Percentiles rank a stretch among this genome's conserved stretches.
These are phyloP conservation scores for Cynaeus angustus DNA, from an alignment of 2,888 invertebrate species.

Conservation along the genomic window DNA sequence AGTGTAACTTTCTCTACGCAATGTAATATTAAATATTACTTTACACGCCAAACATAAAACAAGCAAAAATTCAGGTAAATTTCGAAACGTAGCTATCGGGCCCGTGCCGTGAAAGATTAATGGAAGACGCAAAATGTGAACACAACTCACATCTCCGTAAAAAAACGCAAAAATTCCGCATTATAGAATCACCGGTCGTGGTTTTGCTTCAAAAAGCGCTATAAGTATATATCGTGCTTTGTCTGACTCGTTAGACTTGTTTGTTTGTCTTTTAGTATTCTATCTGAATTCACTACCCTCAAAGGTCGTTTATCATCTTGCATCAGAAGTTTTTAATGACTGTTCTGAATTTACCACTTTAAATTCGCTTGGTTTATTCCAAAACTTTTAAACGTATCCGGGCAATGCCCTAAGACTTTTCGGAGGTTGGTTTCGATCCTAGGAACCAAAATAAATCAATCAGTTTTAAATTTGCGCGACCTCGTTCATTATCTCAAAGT, in stretches of 20 bases:
- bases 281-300: constrained; percentile 46
- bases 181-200: constrained; percentile 53
- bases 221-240: constrained; percentile 38
- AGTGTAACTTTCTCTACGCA: too few species aligned
- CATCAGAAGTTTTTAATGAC: constrained; percentile 57
- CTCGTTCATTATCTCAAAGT: too few species aligned
- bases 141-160: constrained; percentile 53
- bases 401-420: too few species aligned
- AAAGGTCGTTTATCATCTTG: constrained; percentile 55
- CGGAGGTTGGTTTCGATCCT: too few species aligned
- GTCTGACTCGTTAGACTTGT: constrained; percentile 46
- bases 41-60: neutral
- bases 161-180: constrained; percentile 44
- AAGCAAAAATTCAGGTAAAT: neutral
- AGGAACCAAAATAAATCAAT: too few species aligned
- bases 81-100: constrained; percentile 10
- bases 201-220: constrained; percentile 16
- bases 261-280: constrained; percentile 51
- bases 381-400: too few species aligned
- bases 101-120: constrained; percentile 57
- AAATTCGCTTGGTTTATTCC: constrained; percentile 37
- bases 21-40: too few species aligned
- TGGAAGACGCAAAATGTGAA: constrained; percentile 57
- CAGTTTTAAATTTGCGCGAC: too few species aligned
- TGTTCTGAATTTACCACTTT: constrained; percentile 47